Evolutionary conservation across 2,113 vertebrate genomes (phyloP), one percentile per base, ranked within the genome.

Genomic region (Alethe castanea): DNA sequence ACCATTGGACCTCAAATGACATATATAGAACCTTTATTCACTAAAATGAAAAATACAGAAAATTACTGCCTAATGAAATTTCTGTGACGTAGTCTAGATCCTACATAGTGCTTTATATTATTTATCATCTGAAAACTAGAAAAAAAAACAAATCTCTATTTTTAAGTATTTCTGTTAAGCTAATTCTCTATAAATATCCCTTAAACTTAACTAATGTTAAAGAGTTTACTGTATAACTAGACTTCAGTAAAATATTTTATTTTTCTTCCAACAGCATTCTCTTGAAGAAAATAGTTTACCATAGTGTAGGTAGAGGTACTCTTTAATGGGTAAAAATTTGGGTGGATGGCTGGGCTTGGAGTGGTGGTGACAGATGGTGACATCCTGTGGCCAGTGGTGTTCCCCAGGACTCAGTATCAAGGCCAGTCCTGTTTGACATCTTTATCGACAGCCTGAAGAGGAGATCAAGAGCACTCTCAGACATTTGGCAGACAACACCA

Each of bases 371-470:
- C 5, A 26, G 20, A 40, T 40, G 40, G 40, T 40, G 40, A 12
- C 6, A 48, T 31, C 17, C 31, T 26, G 17, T 12, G 19, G 10
- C 24, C 17, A 25, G 7, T 9, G 19, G 9, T 35, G 42, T 4
- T 48, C 31, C 31, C 22, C 14, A 31, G 18, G 8, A 14, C 35
- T 80, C 50, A 42, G 5, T 8, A 8, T 18, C 15, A 22, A 13
- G 25, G 31, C 25, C 20, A 56, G 5, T 42, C 35, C 42, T 26
- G 19, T 47, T 56, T 17, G 22, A 26, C 10, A 10, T 26, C 31
- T 71, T 31, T 42, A 15, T 7, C 0, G 0, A 25, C 4, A 5
- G 7, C 11, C 11, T 64, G 35, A 26, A 64, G 16, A 25, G 5
- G 6, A 17, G 5, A 33, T 12, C 17, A 35, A 42, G 20, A 36